A percentile compares a stretch with the other conserved stretches of the same genome.
Evolutionary conservation across 1,140 invertebrate species (phyloP).

Genomic region (Drosophila busckii): DNA sequence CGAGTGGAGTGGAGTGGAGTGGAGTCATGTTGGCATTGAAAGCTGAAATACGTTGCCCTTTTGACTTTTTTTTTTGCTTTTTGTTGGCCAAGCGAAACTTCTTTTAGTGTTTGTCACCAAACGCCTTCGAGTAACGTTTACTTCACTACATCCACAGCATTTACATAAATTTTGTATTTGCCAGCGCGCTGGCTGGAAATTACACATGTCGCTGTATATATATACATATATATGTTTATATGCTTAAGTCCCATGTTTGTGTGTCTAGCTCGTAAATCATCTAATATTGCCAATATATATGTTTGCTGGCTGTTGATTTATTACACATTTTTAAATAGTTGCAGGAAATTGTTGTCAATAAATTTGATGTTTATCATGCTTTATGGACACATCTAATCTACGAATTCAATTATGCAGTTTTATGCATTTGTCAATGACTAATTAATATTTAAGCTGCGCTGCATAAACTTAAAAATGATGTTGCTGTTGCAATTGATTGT

Average conservation of each 20-base stretch:
- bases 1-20: too few relatives aligned
- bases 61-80: too few relatives aligned
- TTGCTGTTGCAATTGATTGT: too few relatives aligned
- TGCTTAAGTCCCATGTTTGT: neutral
- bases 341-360: conserved; percentile 29
- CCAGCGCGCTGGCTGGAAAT: neutral
- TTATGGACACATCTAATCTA: neutral
- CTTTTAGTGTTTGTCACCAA: conserved; percentile 3
- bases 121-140: conserved; percentile 11
- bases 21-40: too few relatives aligned
- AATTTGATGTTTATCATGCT: conserved; percentile 3
- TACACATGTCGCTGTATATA: neutral
- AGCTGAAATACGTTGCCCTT: conserved; percentile 1
- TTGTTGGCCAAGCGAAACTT: too few relatives aligned
- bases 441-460: too few relatives aligned
- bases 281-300: too few relatives aligned
- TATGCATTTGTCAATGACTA: too few relatives aligned
- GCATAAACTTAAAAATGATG: too few relatives aligned
- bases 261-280: conserved; percentile 2
- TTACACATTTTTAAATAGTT: conserved; percentile 19
- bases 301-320: conserved; percentile 11
- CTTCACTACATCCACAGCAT: too few relatives aligned
- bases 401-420: conserved; percentile 21
- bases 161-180: conserved; percentile 8
- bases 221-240: neutral